A percentile compares a stretch with the other conserved stretches of the same genome.
These are phyloP conservation scores for Idaea dimidiata DNA, from an alignment of 2,888 invertebrate species.

Conservation along the genomic window DNA sequence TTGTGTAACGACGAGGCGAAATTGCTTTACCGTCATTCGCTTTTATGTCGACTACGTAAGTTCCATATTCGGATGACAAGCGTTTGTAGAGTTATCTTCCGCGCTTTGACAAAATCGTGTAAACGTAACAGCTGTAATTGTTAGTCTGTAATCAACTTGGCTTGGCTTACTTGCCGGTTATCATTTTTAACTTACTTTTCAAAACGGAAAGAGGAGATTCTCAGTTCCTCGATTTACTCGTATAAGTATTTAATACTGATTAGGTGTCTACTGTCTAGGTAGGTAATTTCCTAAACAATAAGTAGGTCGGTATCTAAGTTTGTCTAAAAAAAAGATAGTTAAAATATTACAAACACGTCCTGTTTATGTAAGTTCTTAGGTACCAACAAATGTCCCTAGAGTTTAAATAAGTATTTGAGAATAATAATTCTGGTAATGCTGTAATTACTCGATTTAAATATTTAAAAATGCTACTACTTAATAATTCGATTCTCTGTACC, in stretches of 20 bases:
- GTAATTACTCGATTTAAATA: slow-evolving; percentile 15
- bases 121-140: slow-evolving; percentile 31
- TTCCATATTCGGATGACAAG: slow-evolving; percentile 12
- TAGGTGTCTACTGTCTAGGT: too few species aligned
- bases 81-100: slow-evolving; percentile 5
- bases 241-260: too few species aligned
- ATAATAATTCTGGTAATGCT: neutral
- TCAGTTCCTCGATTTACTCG: too few species aligned
- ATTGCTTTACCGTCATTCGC: slow-evolving; percentile 6
- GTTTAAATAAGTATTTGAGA: too few species aligned
- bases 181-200: neutral
- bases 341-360: too few species aligned
- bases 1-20: slow-evolving; percentile 47
- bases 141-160: neutral
- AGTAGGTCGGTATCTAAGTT: too few species aligned
- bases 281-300: too few species aligned
- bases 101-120: slow-evolving; percentile 18
- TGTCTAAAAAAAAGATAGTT: too few species aligned
- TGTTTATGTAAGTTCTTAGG: too few species aligned
- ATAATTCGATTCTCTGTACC: slow-evolving; percentile 23
- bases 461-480: slow-evolving; percentile 25
- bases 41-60: slow-evolving; percentile 10
- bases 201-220: too few species aligned
- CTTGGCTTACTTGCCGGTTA: neutral
- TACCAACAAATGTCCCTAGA: too few species aligned